Conservation (phyloP, 2,113 vertebrate species). For the Callospermophilus lateralis region DNA sequence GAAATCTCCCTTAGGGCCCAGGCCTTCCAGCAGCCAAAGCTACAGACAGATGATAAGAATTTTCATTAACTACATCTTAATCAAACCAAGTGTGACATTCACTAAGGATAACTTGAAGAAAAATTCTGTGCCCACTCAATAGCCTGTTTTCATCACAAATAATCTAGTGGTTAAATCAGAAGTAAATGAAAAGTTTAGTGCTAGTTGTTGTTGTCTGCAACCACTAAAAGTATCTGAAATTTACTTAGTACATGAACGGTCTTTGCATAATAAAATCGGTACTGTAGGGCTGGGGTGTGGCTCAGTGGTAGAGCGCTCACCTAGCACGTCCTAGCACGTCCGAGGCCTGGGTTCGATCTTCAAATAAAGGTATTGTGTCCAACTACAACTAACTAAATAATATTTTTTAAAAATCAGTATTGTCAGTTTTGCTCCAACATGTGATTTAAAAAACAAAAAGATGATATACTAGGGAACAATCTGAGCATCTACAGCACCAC, state of each 20-base stretch:
- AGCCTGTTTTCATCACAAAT: not conserved
- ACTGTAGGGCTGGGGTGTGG: no score
- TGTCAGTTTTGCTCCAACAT: not conserved
- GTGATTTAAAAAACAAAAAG: not conserved
- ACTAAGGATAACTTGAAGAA: not conserved
- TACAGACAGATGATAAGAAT: not conserved
- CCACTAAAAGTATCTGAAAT: not conserved
- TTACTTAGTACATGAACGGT: no score
- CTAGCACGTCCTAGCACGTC: no score
- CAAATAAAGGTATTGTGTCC: no score
- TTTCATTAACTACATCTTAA: slow-evolving; percentile 18
- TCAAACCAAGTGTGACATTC: not conserved
- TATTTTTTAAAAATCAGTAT: rapidly evolving
- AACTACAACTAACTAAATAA: no score
- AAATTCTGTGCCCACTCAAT: not conserved
- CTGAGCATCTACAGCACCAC: not conserved
- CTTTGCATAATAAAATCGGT: not conserved
- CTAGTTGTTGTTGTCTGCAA: no score
- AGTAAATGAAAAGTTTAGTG: not conserved
- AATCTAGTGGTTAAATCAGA: not conserved
- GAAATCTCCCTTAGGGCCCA: slow-evolving; percentile 3
- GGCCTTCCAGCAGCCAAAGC: not conserved
- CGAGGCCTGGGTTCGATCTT: no score
- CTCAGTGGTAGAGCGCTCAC: no score
- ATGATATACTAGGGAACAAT: rapidly evolving